Conservation (phyloP, 2,797 vertebrate species). For the Labeo calbasu region DNA sequence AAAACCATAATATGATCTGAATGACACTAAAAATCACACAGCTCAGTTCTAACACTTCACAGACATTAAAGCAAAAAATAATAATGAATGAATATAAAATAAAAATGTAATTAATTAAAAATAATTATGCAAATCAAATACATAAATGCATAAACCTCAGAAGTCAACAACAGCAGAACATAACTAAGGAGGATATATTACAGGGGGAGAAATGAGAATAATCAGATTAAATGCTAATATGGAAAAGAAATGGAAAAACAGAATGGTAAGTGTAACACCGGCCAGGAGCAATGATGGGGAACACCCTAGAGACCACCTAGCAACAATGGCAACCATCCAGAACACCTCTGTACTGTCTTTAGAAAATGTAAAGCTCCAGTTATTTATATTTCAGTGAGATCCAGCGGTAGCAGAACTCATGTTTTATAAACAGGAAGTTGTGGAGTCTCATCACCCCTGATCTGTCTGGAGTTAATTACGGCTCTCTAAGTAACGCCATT, state of each 20-base stretch:
- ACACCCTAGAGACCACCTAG: neutral
- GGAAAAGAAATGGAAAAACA: neutral
- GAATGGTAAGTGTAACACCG: neutral
- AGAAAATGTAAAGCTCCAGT: neutral
- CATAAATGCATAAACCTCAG: neutral
- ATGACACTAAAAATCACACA: neutral
- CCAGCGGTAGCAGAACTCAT: conserved; percentile 41
- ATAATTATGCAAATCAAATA: neutral
- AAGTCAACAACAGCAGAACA: neutral
- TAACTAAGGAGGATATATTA: neutral
- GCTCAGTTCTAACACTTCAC: neutral
- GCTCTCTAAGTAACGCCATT: conserved; percentile 43
- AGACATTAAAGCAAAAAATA: neutral
- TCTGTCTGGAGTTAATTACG: conserved; percentile 54
- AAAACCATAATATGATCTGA: neutral
- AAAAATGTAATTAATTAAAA: neutral
- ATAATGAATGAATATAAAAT: neutral
- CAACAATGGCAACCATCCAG: neutral
- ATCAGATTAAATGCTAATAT: neutral
- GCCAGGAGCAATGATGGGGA: neutral
- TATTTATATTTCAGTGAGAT: conserved; percentile 3
- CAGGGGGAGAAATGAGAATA: neutral
- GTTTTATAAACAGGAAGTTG: conserved; percentile 51
- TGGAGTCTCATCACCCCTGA: conserved; percentile 40
- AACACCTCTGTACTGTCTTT: neutral